Evolutionary conservation across 2,113 vertebrate genomes (phyloP).

Genomic region (Talpa occidentalis): DNA sequence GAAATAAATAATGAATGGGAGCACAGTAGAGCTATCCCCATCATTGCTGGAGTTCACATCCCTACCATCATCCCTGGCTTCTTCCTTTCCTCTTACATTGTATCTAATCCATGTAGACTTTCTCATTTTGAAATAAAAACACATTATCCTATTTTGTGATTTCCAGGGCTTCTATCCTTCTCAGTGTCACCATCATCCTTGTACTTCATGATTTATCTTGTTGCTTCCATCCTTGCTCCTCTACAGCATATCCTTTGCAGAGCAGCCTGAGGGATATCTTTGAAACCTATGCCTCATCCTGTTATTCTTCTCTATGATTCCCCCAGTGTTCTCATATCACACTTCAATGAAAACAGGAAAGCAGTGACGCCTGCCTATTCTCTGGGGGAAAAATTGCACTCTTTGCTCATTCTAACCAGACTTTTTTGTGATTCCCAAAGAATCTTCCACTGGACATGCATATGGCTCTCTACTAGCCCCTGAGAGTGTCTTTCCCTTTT

Average conservation of each 20-base stretch:
- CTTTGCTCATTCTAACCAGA: neutral
- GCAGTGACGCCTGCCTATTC: neutral
- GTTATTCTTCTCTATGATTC: neutral
- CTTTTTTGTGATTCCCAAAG: neutral
- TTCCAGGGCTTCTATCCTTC: neutral
- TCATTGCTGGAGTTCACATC: neutral
- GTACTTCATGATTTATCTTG: neutral
- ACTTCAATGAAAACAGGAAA: neutral
- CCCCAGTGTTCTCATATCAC: neutral
- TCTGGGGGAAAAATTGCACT: neutral
- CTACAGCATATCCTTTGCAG: neutral
- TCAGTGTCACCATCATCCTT: neutral
- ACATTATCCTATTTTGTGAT: neutral
- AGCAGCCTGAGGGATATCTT: neutral
- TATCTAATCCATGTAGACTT: neutral
- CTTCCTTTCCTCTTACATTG: neutral
- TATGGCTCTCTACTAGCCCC: neutral
- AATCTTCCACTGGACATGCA: accelerated
- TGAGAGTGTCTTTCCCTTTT: neutral
- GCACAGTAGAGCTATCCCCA: no score
- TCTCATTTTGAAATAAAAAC: neutral
- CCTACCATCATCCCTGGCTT: neutral
- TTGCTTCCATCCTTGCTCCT: neutral
- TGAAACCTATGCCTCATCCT: neutral
- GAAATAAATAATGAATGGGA: neutral